Evolutionary conservation across 2,797 vertebrate genomes (phyloP).

Genomic region (Loris lydekkerianus): DNA sequence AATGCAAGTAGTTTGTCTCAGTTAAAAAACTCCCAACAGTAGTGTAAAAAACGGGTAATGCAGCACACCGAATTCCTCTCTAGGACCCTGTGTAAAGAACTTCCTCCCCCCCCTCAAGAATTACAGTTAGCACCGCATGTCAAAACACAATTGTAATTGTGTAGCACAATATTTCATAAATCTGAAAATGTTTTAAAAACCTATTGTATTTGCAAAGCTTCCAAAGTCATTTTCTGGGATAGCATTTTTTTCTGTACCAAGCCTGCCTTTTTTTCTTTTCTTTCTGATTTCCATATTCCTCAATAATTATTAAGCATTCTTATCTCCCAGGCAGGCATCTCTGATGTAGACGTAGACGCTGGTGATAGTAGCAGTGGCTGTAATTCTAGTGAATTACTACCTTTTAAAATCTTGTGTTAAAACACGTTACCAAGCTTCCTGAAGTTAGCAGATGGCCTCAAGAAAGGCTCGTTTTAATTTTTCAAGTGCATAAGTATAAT

Average conservation of each 20-base stretch:
- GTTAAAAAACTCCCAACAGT: conserved; percentile 2
- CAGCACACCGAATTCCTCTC: conserved; percentile 33
- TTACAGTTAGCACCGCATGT: conserved; percentile 81
- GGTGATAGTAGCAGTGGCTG: background rate
- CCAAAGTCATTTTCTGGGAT: conserved; percentile 73
- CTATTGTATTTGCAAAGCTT: conserved; percentile 84
- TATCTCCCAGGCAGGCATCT: conserved; percentile 74
- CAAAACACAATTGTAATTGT: conserved; percentile 85
- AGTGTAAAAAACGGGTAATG: conserved; percentile 50
- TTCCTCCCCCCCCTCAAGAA: conserved; percentile 69
- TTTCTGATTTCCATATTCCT: conserved; percentile 83
- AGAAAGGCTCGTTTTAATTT: conserved; percentile 75
- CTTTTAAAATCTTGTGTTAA: conserved; percentile 66
- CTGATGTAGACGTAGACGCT: conserved; percentile 65
- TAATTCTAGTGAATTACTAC: conserved; percentile 68
- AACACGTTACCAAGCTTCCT: conserved; percentile 63
- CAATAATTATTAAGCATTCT: conserved; percentile 83
- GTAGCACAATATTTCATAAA: conserved; percentile 84
- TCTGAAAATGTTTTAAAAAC: conserved; percentile 85
- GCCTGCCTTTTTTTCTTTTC: conserved; percentile 26
- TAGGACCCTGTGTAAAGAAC: conserved; percentile 75
- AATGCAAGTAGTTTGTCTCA: conserved; percentile 41
- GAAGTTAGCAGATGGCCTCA: conserved; percentile 79
- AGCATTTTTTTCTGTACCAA: conserved; percentile 54
- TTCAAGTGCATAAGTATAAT: conserved; percentile 74